Evolutionary conservation across 2,797 vertebrate species (phyloP).

Genomic region (Cynopterus sphinx): DNA sequence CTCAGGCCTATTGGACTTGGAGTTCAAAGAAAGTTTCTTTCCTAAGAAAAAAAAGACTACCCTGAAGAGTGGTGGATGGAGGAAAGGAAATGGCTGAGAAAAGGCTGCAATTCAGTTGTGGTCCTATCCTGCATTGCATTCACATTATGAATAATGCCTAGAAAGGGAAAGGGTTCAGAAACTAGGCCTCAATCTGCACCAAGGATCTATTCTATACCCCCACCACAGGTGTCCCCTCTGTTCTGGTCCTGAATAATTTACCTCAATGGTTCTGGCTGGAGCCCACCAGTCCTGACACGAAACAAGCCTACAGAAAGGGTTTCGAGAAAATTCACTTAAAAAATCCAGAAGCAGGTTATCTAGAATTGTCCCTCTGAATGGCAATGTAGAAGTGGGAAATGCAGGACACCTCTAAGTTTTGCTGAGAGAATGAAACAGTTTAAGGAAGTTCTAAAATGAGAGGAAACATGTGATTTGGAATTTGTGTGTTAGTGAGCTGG

Average conservation of each 20-base stretch:
- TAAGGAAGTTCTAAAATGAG: conserved; percentile 88
- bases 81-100: background rate
- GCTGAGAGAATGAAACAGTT: conserved; percentile 86
- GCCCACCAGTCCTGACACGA: background rate
- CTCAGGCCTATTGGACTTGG: background rate
- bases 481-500: background rate
- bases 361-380: background rate
- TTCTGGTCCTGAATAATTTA: background rate
- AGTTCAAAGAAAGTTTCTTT: background rate
- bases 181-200: background rate
- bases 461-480: background rate
- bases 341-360: background rate
- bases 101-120: background rate
- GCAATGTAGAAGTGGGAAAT: rapidly evolving
- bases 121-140: background rate
- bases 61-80: background rate
- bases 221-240: background rate
- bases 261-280: background rate
- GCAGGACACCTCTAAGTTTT: conserved; percentile 56
- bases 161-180: background rate
- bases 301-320: background rate
- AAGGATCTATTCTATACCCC: background rate
- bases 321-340: background rate
- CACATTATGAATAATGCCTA: background rate
- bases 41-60: background rate